These are phyloP conservation scores for Steinernema carpocapsae DNA, from an alignment of 2,888 invertebrate genomes.

Conservation along the genomic window DNA sequence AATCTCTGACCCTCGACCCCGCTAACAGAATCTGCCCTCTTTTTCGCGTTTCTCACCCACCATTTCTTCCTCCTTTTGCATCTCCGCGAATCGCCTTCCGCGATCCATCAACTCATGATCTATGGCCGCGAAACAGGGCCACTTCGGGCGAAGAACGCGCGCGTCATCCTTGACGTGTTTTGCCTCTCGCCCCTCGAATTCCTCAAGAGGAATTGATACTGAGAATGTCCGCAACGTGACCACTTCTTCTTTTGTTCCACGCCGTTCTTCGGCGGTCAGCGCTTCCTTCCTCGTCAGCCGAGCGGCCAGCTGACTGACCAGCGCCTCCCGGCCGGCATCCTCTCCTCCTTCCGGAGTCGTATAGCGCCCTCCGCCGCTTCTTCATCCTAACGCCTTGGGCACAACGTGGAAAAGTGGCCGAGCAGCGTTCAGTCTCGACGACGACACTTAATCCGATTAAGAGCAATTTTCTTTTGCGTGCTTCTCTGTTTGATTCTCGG, in stretches of 20 bases:
- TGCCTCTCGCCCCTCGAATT: not conserved
- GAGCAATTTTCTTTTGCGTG: not conserved
- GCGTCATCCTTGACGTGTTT: constrained; percentile 6
- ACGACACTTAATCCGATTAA: constrained; percentile 10
- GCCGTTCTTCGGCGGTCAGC: constrained; percentile 18
- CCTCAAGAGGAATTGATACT: not conserved
- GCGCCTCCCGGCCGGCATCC: not conserved
- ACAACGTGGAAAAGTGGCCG: not conserved
- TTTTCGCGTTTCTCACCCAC: not conserved
- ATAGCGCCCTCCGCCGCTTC: not conserved
- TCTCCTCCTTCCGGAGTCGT: constrained; percentile 7
- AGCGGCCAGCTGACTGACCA: constrained; percentile 18
- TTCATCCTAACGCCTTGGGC: not conserved
- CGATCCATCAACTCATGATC: constrained; percentile 8
- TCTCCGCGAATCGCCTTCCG: not conserved
- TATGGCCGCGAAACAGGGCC: not conserved
- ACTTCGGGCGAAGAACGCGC: not conserved
- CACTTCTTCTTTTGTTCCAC: constrained; percentile 29
- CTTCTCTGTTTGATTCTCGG: constrained; percentile 29
- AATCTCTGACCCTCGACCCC: constrained; percentile 24
- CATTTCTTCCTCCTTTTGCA: not conserved
- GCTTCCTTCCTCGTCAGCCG: not conserved
- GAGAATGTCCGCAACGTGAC: constrained; percentile 27
- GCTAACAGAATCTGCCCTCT: constrained; percentile 16
- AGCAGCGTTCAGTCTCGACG: not conserved